These are phyloP conservation scores for Molossus alvarezi DNA, from an alignment of 2,797 vertebrate genomes.

Conservation along the genomic window DNA sequence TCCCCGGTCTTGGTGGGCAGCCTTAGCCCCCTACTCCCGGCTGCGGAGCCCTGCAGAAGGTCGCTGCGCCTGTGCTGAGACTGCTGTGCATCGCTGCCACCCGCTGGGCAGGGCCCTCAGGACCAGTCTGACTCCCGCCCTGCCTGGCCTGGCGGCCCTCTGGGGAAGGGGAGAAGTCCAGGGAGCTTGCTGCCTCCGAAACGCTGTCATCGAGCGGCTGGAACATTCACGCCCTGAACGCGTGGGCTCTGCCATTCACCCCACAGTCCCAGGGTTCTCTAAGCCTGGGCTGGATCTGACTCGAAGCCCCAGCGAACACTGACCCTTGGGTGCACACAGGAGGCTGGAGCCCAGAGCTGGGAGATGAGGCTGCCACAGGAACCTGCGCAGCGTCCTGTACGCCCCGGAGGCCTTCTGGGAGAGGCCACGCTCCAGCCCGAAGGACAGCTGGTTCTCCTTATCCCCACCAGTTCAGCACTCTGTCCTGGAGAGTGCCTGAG, in stretches of 20 bases:
- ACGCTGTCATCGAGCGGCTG: background rate
- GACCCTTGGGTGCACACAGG: background rate
- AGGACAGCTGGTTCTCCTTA: background rate
- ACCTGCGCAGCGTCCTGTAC: background rate
- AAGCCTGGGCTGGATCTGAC: background rate
- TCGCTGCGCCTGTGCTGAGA: background rate
- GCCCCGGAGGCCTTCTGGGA: background rate
- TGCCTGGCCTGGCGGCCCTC: rapidly evolving
- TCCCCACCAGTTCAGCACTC: too few species aligned
- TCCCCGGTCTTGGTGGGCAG: background rate
- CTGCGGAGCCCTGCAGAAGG: background rate
- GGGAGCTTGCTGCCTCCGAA: background rate
- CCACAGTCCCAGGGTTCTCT: background rate
- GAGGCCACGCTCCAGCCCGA: background rate
- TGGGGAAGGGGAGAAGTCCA: background rate
- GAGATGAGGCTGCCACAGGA: background rate
- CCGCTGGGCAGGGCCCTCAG: background rate
- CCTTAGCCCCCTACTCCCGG: background rate
- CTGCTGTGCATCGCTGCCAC: background rate
- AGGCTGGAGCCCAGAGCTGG: background rate
- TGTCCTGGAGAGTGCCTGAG: background rate
- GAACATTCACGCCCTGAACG: background rate
- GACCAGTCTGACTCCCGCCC: background rate
- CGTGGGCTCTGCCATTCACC: background rate
- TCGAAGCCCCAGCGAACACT: background rate